Conservation (phyloP, 2,888 invertebrate species). For the Druceiella hillmani region DNA sequence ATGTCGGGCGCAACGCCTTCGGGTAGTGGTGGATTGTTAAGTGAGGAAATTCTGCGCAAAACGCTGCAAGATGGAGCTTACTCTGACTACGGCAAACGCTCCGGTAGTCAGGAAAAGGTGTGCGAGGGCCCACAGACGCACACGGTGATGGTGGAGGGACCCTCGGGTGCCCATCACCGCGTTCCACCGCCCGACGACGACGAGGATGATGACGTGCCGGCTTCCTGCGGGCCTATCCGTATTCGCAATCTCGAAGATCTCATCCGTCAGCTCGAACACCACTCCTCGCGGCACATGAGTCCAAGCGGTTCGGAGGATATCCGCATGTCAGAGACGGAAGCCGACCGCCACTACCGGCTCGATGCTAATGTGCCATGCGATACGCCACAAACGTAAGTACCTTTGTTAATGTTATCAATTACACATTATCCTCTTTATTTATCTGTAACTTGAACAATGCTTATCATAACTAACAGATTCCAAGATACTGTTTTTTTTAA, state of each 20-base stretch:
- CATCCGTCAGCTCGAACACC: conserved; percentile 82
- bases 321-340: conserved; percentile 82
- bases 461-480: too few species aligned
- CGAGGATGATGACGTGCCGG: conserved; percentile 67
- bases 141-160: conserved; percentile 41
- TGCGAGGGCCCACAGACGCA: conserved; percentile 65
- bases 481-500: too few species aligned
- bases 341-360: conserved; percentile 80
- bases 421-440: too few species aligned
- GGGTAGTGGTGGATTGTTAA: conserved; percentile 58
- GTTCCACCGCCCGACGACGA: conserved; percentile 30
- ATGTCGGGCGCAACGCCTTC: conserved; percentile 55
- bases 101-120: conserved; percentile 67
- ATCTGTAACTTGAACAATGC: too few species aligned
- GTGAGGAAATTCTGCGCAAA: conserved; percentile 64
- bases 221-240: conserved; percentile 76
- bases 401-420: too few species aligned
- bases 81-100: conserved; percentile 61
- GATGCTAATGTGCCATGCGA: conserved; percentile 58
- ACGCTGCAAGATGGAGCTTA: conserved; percentile 56
- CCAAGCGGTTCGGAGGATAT: conserved; percentile 90
- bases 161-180: conserved; percentile 33
- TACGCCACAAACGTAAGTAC: conserved; percentile 26
- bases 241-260: conserved; percentile 89
- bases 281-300: conserved; percentile 81